phyloP scores from a whole-genome alignment of 2,113 vertebrate genomes.

The Epinephelus lanceolatus region DNA sequence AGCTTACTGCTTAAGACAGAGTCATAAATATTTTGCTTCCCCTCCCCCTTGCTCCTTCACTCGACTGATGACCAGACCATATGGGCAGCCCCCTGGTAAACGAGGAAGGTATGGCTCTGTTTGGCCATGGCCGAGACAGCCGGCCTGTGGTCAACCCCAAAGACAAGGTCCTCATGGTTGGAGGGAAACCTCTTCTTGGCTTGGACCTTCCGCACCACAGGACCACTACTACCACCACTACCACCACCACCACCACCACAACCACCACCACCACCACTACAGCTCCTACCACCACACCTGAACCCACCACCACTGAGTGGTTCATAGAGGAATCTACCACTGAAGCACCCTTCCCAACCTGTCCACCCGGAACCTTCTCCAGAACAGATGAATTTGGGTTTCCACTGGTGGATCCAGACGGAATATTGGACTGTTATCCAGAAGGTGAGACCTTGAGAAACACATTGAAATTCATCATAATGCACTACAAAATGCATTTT shows the following conservation, averaged over 20 bases:
- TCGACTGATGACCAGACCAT: slow-evolving; percentile 84
- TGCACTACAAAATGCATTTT: background rate
- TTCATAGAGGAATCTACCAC: slow-evolving; percentile 78
- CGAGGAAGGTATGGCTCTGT: slow-evolving; percentile 93
- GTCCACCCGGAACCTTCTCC: slow-evolving; percentile 90
- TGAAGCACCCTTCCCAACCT: slow-evolving; percentile 83
- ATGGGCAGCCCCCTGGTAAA: slow-evolving; percentile 93
- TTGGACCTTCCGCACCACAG: slow-evolving; percentile 89
- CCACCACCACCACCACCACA: slow-evolving; percentile 71
- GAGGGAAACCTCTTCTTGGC: slow-evolving; percentile 94
- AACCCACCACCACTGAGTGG: slow-evolving; percentile 72
- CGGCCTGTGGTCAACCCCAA: slow-evolving; percentile 93
- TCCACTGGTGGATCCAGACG: slow-evolving; percentile 83
- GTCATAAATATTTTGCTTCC: background rate
- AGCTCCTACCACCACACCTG: slow-evolving; percentile 72
- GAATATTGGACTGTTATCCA: slow-evolving; percentile 89
- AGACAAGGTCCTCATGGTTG: slow-evolving; percentile 93
- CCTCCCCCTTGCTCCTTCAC: slow-evolving; percentile 25
- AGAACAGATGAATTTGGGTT: slow-evolving; percentile 89
- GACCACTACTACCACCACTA: slow-evolving; percentile 74
- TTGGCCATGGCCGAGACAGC: slow-evolving; percentile 92
- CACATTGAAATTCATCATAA: background rate
- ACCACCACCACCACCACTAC: slow-evolving; percentile 71
- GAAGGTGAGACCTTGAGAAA: slow-evolving; percentile 87
- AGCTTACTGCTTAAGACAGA: background rate